phyloP scores from a whole-genome alignment of 2,797 vertebrate species.

The Pseudotriccus pelzelni region DNA sequence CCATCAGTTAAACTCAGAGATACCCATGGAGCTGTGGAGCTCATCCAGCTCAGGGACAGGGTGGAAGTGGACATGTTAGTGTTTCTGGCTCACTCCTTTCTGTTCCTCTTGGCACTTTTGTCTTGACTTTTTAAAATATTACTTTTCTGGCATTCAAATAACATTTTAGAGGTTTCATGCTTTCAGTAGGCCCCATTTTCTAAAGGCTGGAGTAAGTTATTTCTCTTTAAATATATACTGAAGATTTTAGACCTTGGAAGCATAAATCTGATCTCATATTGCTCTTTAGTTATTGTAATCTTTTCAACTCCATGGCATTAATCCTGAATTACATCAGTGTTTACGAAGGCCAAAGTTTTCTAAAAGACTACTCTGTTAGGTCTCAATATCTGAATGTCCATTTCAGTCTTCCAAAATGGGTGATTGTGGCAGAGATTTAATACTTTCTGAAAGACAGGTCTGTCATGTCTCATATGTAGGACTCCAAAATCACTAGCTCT shows the following conservation, averaged over 20 bases:
- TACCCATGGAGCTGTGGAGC: not conserved
- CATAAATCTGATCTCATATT: slow-evolving; percentile 8
- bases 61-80: not conserved
- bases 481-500: not conserved
- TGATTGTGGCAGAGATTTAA: not conserved
- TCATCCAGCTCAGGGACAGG: not conserved
- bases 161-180: slow-evolving; percentile 29
- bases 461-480: not conserved
- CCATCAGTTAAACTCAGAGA: not conserved
- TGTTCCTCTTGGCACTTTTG: slow-evolving; percentile 5
- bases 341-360: slow-evolving; percentile 11
- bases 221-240: slow-evolving; percentile 15
- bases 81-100: not conserved
- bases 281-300: slow-evolving; percentile 30
- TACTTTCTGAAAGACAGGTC: not conserved
- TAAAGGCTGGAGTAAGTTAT: slow-evolving; percentile 15
- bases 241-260: slow-evolving; percentile 13
- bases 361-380: not conserved
- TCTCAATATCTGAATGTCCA: not conserved
- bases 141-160: slow-evolving; percentile 23
- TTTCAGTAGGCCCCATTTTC: slow-evolving; percentile 12
- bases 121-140: not conserved
- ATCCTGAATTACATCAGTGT: slow-evolving; percentile 45
- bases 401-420: not conserved
- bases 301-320: slow-evolving; percentile 3